A percentile compares a stretch with the other conserved stretches of the same genome.
These are phyloP conservation scores for Clinocottus analis DNA, from an alignment of 2,113 vertebrate genomes.

Conservation along the genomic window DNA sequence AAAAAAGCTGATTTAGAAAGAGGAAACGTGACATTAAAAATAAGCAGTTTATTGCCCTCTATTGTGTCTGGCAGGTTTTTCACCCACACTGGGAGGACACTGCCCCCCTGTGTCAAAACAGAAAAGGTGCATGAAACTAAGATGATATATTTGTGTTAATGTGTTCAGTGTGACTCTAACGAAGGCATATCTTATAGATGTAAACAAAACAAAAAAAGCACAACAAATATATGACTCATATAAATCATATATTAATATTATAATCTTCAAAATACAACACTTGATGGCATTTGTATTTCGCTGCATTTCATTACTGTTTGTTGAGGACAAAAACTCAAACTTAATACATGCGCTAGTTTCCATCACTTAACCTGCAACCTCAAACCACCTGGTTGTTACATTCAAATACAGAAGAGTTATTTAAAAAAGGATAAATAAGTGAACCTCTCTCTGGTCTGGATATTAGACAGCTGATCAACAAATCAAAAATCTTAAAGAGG, in stretches of 20 bases:
- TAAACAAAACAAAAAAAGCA: constrained; percentile 1
- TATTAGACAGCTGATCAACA: constrained; percentile 6
- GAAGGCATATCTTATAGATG: background rate
- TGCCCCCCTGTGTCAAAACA: constrained; percentile 65
- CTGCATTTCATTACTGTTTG: constrained; percentile 17
- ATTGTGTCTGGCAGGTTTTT: constrained; percentile 48
- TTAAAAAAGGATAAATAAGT: background rate
- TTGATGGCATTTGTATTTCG: constrained; percentile 5
- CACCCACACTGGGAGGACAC: constrained; percentile 22
- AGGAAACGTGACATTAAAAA: constrained; percentile 27
- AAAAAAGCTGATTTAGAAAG: background rate
- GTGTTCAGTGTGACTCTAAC: background rate
- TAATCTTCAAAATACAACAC: background rate
- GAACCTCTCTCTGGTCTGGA: background rate
- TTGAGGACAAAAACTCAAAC: background rate
- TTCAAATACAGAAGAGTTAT: constrained; percentile 16
- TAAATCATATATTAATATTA: background rate
- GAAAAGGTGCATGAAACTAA: constrained; percentile 42
- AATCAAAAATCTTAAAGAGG: constrained; percentile 11
- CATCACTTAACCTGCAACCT: background rate
- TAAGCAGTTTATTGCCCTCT: constrained; percentile 56
- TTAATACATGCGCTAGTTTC: constrained; percentile 6
- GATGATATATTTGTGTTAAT: background rate
- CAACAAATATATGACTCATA: background rate
- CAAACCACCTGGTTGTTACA: background rate